Conservation (phyloP, 2,113 vertebrate genomes). For the Atherinomorus stipes region DNA sequence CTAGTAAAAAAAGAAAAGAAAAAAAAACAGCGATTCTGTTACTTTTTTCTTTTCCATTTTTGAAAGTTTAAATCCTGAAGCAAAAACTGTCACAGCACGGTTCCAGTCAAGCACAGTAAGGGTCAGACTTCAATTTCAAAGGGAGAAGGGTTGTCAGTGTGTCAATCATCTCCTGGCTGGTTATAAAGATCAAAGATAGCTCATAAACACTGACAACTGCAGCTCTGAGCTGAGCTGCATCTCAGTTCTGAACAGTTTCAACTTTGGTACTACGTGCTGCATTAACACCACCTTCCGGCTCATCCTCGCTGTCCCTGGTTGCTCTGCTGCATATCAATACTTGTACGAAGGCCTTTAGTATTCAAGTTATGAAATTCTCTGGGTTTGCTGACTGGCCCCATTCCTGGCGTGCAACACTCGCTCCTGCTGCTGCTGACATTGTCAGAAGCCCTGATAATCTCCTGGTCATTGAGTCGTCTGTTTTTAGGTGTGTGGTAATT, state of each 20-base stretch:
- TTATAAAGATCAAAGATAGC: constrained; percentile 30
- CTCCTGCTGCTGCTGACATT: constrained; percentile 69
- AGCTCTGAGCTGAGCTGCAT: not conserved
- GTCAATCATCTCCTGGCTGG: constrained; percentile 36
- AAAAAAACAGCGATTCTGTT: not conserved
- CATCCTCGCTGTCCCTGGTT: not conserved
- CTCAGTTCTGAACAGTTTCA: constrained; percentile 2
- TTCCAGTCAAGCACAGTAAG: not conserved
- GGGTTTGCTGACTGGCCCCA: constrained; percentile 39
- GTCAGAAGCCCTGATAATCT: constrained; percentile 77
- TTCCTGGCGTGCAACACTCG: constrained; percentile 32
- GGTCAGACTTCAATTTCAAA: constrained; percentile 20
- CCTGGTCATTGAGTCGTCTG: constrained; percentile 72
- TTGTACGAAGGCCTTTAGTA: constrained; percentile 37
- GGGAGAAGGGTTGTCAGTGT: constrained; percentile 6
- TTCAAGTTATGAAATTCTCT: constrained; percentile 46
- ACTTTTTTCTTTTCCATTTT: not conserved
- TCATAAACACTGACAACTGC: constrained; percentile 29
- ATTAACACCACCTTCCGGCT: constrained; percentile 1
- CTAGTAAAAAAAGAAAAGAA: not conserved
- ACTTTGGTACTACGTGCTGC: constrained; percentile 9
- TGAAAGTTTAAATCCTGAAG: constrained; percentile 19
- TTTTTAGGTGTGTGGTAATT: constrained; percentile 74
- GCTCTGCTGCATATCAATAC: constrained; percentile 2
- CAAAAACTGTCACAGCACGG: not conserved